Evolutionary conservation across 1,140 invertebrate species (phyloP).

Genomic region (Platyscapa corneri): DNA sequence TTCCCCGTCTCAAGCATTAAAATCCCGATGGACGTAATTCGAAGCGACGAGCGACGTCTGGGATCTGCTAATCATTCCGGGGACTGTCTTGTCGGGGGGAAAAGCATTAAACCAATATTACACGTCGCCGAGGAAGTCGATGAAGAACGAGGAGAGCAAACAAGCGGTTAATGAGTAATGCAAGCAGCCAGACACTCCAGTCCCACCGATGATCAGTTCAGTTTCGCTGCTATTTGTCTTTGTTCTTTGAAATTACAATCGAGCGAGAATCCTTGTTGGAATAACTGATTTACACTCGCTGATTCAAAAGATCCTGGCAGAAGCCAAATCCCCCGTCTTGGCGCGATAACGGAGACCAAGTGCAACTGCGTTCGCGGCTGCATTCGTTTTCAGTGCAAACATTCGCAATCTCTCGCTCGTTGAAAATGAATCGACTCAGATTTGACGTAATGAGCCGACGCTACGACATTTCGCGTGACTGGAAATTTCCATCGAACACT

Average conservation of each 20-base stretch:
- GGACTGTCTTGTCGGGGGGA: neutral
- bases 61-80: neutral
- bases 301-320: constrained; percentile 12
- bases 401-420: too few relatives aligned
- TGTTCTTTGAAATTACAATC: constrained; percentile 29
- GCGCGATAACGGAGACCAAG: too few relatives aligned
- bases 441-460: too few relatives aligned
- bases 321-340: neutral
- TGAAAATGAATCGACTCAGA: too few relatives aligned
- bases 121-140: neutral
- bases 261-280: constrained; percentile 25
- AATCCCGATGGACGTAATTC: neutral
- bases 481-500: too few relatives aligned
- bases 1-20: neutral
- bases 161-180: constrained; percentile 39
- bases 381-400: neutral
- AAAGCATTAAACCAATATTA: constrained; percentile 26
- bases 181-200: neutral
- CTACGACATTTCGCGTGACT: too few relatives aligned
- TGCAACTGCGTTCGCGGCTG: neutral
- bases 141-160: constrained; percentile 18
- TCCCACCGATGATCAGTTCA: constrained; percentile 27
- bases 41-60: neutral
- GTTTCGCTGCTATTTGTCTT: neutral
- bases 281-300: constrained; percentile 46